Conservation (phyloP, 2,888 invertebrate genomes). For the Trissonchulus latispiculum region DNA sequence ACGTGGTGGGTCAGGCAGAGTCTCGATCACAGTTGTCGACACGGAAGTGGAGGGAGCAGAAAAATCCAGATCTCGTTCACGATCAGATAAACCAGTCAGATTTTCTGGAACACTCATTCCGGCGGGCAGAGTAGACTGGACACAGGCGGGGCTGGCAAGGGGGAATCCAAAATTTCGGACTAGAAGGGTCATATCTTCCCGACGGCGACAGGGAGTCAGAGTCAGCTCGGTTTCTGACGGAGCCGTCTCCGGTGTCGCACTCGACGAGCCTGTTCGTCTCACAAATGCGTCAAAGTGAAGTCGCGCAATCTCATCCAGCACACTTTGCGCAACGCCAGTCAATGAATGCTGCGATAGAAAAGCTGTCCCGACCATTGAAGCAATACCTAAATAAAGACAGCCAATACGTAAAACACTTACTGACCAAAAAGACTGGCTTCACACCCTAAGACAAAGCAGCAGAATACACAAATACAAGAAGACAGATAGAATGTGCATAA, state of each 20-base stretch:
- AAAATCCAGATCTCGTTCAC: not conserved
- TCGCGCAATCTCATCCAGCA: slow-evolving; percentile 70
- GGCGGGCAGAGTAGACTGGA: slow-evolving; percentile 32
- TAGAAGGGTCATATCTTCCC: slow-evolving; percentile 72
- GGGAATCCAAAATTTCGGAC: slow-evolving; percentile 51
- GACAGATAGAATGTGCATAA: too few relatives aligned
- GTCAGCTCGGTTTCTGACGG: not conserved
- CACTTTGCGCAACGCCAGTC: slow-evolving; percentile 70
- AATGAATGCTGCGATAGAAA: slow-evolving; percentile 68
- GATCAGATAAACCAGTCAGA: too few relatives aligned
- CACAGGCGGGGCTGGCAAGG: slow-evolving; percentile 55
- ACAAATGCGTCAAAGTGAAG: slow-evolving; percentile 64
- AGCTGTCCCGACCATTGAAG: slow-evolving; percentile 55
- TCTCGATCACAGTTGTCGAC: slow-evolving; percentile 1
- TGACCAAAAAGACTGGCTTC: too few relatives aligned
- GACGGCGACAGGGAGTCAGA: slow-evolving; percentile 47
- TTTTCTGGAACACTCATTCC: not conserved
- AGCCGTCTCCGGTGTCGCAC: not conserved
- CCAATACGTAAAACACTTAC: too few relatives aligned
- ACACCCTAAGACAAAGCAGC: too few relatives aligned
- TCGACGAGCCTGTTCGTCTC: not conserved
- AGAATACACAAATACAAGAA: too few relatives aligned
- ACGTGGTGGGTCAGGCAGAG: slow-evolving; percentile 29
- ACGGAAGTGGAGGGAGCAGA: not conserved
- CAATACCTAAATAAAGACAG: too few relatives aligned